Conservation (phyloP, 2,113 vertebrate genomes). For the Microtus montanus region DNA sequence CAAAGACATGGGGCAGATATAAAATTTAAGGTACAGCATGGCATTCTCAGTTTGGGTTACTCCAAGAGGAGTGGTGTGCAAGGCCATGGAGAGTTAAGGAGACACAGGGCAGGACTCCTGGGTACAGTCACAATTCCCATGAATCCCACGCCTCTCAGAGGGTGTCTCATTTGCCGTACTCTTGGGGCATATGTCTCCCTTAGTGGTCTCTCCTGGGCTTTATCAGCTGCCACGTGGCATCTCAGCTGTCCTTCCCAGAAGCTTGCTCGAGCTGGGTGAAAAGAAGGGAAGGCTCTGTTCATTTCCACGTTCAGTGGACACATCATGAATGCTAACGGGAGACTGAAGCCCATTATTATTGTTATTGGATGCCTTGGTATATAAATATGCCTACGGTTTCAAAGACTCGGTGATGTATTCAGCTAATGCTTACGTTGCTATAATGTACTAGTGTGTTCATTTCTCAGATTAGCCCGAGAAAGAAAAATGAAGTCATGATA, state of each 20-base stretch:
- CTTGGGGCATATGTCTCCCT: background rate
- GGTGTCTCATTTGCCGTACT: background rate
- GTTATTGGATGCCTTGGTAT: conserved; percentile 27
- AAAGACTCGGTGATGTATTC: conserved; percentile 43
- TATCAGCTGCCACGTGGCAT: background rate
- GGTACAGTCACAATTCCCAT: background rate
- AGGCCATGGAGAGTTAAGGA: background rate
- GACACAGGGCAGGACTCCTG: background rate
- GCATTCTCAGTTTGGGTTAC: background rate
- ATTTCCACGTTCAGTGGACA: background rate
- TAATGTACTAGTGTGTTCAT: conserved; percentile 22
- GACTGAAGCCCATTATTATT: background rate
- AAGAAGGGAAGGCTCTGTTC: background rate
- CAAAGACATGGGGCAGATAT: background rate
- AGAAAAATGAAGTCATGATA: conserved; percentile 65
- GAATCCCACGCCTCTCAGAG: background rate
- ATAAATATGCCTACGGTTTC: conserved; percentile 53
- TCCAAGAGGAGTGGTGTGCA: rapidly evolving
- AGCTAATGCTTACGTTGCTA: conserved; percentile 46
- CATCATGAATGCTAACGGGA: background rate
- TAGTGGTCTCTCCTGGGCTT: background rate
- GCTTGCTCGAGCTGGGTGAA: background rate
- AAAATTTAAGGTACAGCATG: rapidly evolving
- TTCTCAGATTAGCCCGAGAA: conserved; percentile 55
- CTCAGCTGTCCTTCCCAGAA: background rate